Percentiles rank a stretch among this genome's conserved stretches.
phyloP scores from a whole-genome alignment of 2,113 vertebrate genomes.

The Heteronetta atricapilla region DNA sequence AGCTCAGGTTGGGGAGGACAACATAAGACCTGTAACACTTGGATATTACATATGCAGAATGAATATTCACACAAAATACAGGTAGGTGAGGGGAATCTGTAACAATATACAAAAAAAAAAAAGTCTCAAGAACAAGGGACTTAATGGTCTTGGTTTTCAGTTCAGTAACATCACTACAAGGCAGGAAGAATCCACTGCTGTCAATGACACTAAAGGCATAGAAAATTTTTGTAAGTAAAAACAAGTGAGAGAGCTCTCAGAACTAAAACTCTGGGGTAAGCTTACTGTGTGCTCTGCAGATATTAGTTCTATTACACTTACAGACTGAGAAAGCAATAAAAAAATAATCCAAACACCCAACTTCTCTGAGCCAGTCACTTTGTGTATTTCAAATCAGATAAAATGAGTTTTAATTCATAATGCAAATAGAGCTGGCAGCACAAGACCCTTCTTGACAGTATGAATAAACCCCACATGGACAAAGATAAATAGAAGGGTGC shows the following conservation, averaged over 20 bases:
- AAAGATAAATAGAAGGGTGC: slow-evolving; percentile 28
- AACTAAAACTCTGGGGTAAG: not conserved
- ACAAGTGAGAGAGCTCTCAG: not conserved
- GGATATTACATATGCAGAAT: not conserved
- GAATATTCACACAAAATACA: not conserved
- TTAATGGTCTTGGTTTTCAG: not conserved
- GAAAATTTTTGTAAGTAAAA: not conserved
- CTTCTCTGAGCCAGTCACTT: not conserved
- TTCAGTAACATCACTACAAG: not conserved
- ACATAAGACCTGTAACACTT: not conserved
- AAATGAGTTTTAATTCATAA: slow-evolving; percentile 28
- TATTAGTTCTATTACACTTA: not conserved
- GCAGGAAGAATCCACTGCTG: not conserved
- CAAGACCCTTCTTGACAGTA: not conserved
- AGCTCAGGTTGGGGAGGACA: not conserved
- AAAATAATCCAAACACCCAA: not conserved
- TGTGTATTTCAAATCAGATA: not conserved
- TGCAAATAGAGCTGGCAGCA: not conserved
- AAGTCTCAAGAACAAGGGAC: not conserved
- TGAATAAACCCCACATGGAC: not conserved
- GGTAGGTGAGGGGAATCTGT: not conserved
- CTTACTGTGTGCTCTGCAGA: not conserved
- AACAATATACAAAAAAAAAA: not conserved
- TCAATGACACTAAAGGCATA: not conserved
- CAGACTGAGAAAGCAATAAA: not conserved